Percentiles rank a stretch among this genome's conserved stretches.
Evolutionary conservation across 2,113 vertebrate genomes (phyloP).

Genomic region (Greenwoodochromis staneri): DNA sequence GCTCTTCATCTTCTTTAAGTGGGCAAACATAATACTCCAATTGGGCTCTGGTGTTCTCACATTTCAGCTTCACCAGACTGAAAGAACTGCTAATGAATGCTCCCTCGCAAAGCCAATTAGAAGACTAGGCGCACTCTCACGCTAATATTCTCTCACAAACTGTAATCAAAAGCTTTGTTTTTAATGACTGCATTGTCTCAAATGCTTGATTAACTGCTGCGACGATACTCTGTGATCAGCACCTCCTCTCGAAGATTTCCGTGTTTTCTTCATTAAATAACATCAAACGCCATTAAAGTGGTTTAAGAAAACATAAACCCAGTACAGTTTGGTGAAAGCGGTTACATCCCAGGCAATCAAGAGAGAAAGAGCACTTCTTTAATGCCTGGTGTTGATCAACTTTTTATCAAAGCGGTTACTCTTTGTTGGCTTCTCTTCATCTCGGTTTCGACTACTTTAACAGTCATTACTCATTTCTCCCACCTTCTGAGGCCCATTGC

Average conservation of each 20-base stretch:
- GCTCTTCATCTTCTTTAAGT: neutral
- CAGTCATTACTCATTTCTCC: neutral
- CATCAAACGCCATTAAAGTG: neutral
- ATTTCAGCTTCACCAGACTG: neutral
- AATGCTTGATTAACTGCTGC: neutral
- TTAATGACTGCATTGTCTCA: neutral
- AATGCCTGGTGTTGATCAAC: neutral
- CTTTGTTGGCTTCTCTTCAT: neutral
- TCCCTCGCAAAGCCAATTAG: neutral
- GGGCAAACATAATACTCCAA: neutral
- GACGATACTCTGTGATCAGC: neutral
- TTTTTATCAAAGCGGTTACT: neutral
- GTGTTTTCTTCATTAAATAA: neutral
- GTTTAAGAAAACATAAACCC: neutral
- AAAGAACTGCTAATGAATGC: constrained; percentile 1
- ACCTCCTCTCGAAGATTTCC: neutral
- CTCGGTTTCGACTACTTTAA: neutral
- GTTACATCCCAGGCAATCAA: neutral
- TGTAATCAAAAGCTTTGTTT: neutral
- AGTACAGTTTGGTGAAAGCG: neutral
- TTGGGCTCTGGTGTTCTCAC: neutral
- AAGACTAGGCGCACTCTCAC: neutral
- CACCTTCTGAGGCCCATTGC: neutral
- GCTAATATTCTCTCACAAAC: neutral
- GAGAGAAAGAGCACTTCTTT: neutral